Evolutionary conservation across 1,140 invertebrate species (phyloP).

Genomic region (Littorina saxatilis): DNA sequence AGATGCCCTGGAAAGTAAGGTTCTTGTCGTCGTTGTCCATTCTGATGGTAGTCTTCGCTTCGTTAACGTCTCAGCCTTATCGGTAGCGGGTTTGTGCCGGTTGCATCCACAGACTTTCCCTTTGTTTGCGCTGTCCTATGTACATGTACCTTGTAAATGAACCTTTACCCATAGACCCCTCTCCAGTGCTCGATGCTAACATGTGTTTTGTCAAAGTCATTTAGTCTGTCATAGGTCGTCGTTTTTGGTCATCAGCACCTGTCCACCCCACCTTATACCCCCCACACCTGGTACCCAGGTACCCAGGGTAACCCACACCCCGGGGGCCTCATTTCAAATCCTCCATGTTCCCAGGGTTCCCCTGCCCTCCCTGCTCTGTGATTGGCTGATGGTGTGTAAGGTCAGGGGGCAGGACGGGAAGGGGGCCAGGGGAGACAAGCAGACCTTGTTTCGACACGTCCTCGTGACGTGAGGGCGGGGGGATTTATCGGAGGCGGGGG

Average conservation of each 20-base stretch:
- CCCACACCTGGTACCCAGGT: background rate
- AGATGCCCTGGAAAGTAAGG: too few species aligned
- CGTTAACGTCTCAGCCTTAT: too few species aligned
- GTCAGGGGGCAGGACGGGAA: background rate
- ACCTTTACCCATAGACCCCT: too few species aligned
- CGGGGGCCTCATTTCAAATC: background rate
- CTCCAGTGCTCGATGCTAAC: too few species aligned
- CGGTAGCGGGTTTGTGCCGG: too few species aligned
- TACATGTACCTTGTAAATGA: too few species aligned
- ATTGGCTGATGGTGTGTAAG: background rate
- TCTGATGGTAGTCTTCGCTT: too few species aligned
- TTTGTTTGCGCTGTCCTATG: too few species aligned
- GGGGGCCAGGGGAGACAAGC: conserved; percentile 12
- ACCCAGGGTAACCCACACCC: background rate
- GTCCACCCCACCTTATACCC: background rate
- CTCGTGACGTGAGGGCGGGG: background rate
- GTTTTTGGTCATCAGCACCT: background rate
- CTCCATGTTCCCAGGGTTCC: background rate
- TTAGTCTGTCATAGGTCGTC: too few species aligned
- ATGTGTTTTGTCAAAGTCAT: too few species aligned
- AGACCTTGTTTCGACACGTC: background rate
- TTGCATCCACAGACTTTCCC: too few species aligned
- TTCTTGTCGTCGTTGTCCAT: too few species aligned
- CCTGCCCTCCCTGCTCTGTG: background rate
- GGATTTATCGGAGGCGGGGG: conserved; percentile 4